Percentiles rank a stretch among this genome's conserved stretches.
Evolutionary conservation across 2,797 vertebrate species (phyloP).

Genomic region (Danio aesculapii): DNA sequence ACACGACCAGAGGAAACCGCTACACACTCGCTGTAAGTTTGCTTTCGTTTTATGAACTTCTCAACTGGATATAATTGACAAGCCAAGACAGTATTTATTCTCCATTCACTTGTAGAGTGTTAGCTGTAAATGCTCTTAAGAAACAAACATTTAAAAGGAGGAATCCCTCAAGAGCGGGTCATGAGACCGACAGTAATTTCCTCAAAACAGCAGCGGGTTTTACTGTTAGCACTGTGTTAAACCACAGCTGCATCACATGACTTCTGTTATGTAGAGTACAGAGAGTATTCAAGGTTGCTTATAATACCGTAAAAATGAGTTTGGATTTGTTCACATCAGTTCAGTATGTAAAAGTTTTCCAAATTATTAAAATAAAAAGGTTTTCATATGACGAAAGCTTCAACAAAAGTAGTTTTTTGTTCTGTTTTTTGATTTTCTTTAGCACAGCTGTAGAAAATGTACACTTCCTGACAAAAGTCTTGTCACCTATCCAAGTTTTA

Average conservation of each 20-base stretch:
- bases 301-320: background rate
- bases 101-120: background rate
- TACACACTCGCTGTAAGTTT: conserved; percentile 1
- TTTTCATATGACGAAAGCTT: too few relatives aligned
- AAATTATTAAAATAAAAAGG: too few relatives aligned
- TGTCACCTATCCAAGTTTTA: too few relatives aligned
- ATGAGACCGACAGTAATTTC: conserved; percentile 4
- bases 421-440: too few relatives aligned
- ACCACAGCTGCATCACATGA: background rate
- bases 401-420: too few relatives aligned
- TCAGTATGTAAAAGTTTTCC: too few relatives aligned
- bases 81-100: too few relatives aligned
- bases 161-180: too few relatives aligned
- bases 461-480: too few relatives aligned
- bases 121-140: background rate
- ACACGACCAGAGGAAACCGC: too few relatives aligned
- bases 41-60: background rate
- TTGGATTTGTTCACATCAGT: background rate
- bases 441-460: too few relatives aligned
- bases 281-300: background rate
- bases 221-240: background rate
- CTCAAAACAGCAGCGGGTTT: background rate
- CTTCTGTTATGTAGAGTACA: background rate
- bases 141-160: background rate
- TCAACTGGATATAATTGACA: background rate